These are phyloP conservation scores for Cerceris rybyensis DNA, from an alignment of 2,888 invertebrate genomes.

Conservation along the genomic window DNA sequence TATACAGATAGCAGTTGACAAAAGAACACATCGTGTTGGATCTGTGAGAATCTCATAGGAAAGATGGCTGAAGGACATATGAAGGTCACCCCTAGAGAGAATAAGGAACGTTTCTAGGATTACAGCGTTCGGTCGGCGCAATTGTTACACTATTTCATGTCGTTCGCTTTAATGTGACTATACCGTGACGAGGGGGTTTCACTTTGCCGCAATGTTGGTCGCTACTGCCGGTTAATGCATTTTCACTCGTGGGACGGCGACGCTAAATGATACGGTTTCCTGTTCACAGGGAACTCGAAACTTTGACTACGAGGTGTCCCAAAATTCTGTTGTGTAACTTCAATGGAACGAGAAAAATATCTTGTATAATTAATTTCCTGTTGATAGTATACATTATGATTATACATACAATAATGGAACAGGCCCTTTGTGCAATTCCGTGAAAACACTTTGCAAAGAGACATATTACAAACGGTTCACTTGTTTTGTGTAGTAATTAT, in stretches of 20 bases:
- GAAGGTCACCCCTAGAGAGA: constrained; percentile 19
- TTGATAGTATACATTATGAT: too few relatives aligned
- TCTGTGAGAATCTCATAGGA: constrained; percentile 1
- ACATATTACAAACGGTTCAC: too few relatives aligned
- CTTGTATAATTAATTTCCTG: background rate
- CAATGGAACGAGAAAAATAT: constrained; percentile 23
- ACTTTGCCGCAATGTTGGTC: constrained; percentile 49
- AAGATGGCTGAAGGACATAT: constrained; percentile 1
- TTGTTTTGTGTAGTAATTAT: too few relatives aligned
- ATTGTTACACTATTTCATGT: constrained; percentile 44
- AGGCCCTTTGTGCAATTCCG: too few relatives aligned
- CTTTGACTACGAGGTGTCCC: constrained; percentile 23
- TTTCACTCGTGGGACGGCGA: constrained; percentile 38
- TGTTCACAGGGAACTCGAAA: constrained; percentile 50
- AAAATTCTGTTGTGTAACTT: constrained; percentile 23
- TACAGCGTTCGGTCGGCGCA: constrained; percentile 24
- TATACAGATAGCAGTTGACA: too few relatives aligned
- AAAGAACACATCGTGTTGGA: too few relatives aligned
- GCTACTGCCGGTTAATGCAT: constrained; percentile 45
- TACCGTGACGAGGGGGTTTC: constrained; percentile 52
- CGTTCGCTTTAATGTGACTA: constrained; percentile 47
- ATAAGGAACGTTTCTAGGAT: constrained; percentile 35
- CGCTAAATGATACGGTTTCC: constrained; percentile 52
- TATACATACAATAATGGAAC: too few relatives aligned
- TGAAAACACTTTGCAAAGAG: too few relatives aligned